Evolutionary conservation across 2,888 invertebrate species (phyloP), one percentile per base, ranked within the genome.

Genomic region (Coecobrya sp.): DNA sequence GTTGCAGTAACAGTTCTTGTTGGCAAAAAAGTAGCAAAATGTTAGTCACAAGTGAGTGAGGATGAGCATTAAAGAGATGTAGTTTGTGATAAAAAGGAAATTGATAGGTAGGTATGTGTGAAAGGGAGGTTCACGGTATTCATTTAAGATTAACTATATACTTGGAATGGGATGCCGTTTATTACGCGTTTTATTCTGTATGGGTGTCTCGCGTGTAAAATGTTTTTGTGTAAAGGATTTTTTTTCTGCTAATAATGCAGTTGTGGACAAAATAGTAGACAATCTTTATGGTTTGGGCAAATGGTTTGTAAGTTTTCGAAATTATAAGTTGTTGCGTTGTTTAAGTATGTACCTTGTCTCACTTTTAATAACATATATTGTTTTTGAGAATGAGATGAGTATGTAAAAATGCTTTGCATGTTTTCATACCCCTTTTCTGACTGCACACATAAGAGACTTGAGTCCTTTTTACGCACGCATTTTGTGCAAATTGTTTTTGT

Each of bases 31-130:
- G 36, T 16, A 59, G 70, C 22, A 36, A 86, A 73, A 59, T 52
- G 55, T 86, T 55, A n/a, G n/a, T n/a, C n/a, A 73, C 86, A 76
- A 52, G 52, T 59, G 76, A 59, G 59, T 76, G 76, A 76, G 73
- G 59, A 73, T 27, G 25, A 59, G 76, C 13, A 45, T 0, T 22
- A 79, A 27, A 76, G 76, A 86, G 76, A 86, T 76, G 70, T 13
- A 52, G 52, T 52, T 13, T 84, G 49, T 16, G 68, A 86, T 86
- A 86, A 70, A 65, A 70, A 84, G 79, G 79, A 79, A 79, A 86
- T 65, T 45, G 70, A 52, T 79, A 27, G 79, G 79, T 27, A 79
- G 52, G 27, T 52, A 76, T 79, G 52, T 73, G 70, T 55, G 52
- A 49, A 79, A 79, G 49, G 52, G 25, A 52, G 52, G 79, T 79